Conservation (phyloP, 92 coral and sea anemone species). For the Palythoa grandis region DNA sequence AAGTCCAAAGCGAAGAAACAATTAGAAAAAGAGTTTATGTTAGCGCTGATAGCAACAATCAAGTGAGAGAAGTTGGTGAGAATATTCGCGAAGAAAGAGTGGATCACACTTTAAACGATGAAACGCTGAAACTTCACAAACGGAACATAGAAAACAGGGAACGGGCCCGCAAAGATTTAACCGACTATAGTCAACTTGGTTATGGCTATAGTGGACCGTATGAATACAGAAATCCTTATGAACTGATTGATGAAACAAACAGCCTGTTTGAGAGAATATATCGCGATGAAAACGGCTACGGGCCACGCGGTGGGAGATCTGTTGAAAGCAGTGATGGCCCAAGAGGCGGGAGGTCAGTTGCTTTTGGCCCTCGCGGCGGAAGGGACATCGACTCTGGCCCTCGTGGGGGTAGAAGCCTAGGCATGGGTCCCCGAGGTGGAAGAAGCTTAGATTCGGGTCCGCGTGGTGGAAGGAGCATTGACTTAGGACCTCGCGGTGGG, state of each 20-base stretch:
- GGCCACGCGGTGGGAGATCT: conserved; percentile 47
- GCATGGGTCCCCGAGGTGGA: neutral
- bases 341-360: conserved; percentile 59
- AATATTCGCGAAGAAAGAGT: conserved; percentile 40
- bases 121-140: neutral
- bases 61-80: neutral
- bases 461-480: conserved; percentile 27
- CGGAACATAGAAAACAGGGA: conserved; percentile 4
- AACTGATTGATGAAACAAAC: neutral
- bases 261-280: neutral
- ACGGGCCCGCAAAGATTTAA: conserved; percentile 14
- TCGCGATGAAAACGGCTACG: conserved; percentile 21
- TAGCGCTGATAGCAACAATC: neutral
- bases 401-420: neutral
- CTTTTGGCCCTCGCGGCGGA: conserved; percentile 52
- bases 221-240: conserved; percentile 18
- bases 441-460: conserved; percentile 3
- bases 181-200: neutral
- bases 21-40: neutral
- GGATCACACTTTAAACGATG: neutral
- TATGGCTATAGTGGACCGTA: neutral
- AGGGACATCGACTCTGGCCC: conserved; percentile 36
- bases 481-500: neutral
- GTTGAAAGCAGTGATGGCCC: conserved; percentile 54
- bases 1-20: conserved; percentile 4